phyloP scores from a whole-genome alignment of 2,888 invertebrate species.

The Drosophila koepferae region DNA sequence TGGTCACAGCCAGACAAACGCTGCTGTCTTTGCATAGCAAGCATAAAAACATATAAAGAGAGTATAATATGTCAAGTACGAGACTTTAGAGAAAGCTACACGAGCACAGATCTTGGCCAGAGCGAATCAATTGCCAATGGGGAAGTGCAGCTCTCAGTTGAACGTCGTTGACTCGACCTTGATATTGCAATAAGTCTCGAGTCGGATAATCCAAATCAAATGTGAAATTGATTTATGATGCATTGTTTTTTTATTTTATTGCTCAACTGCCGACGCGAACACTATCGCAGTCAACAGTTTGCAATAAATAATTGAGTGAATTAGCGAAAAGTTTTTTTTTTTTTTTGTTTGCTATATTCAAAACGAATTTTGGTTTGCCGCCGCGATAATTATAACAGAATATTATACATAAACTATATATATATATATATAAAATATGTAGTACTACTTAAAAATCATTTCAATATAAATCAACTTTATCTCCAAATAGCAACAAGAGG shows the following conservation, averaged over 20 bases:
- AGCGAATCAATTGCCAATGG: too few relatives aligned
- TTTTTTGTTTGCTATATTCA: constrained; percentile 5
- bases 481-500: neutral
- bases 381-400: constrained; percentile 21
- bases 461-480: neutral
- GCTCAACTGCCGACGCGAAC: neutral
- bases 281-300: neutral
- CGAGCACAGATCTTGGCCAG: too few relatives aligned
- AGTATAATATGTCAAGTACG: too few relatives aligned
- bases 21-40: too few relatives aligned
- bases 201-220: neutral
- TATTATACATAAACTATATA: neutral
- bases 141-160: too few relatives aligned
- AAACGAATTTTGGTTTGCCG: constrained; percentile 11
- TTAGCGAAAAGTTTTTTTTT: neutral
- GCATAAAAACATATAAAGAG: too few relatives aligned
- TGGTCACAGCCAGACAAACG: too few relatives aligned
- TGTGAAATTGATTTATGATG: constrained; percentile 10
- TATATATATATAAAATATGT: neutral
- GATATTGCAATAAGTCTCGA: neutral
- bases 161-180: neutral
- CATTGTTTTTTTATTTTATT: too few relatives aligned
- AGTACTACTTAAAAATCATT: neutral
- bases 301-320: constrained; percentile 8
- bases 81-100: too few relatives aligned